phyloP scores from a whole-genome alignment of 2,888 invertebrate species.

The Eupeodes luniger region DNA sequence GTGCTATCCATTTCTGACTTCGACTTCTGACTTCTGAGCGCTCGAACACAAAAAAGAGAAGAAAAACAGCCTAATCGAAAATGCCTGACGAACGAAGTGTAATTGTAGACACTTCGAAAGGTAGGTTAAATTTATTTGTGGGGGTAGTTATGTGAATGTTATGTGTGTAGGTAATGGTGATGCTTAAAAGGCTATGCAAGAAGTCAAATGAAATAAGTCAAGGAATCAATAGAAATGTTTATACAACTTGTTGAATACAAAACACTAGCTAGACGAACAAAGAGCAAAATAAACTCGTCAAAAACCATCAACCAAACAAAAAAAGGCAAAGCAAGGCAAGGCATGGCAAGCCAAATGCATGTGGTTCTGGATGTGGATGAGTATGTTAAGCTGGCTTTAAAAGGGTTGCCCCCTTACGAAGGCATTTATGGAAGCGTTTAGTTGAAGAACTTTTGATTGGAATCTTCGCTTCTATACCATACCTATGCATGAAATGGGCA shows the following conservation, averaged over 20 bases:
- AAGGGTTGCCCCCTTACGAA: neutral
- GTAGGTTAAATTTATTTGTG: conserved; percentile 56
- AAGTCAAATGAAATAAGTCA: conserved; percentile 47
- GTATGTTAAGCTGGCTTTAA: neutral
- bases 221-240: conserved; percentile 63
- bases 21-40: too few species aligned
- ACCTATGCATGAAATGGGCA: neutral
- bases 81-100: conserved; percentile 78
- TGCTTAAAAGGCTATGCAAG: neutral
- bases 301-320: neutral
- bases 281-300: conserved; percentile 1
- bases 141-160: neutral
- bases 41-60: neutral
- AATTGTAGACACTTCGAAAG: conserved; percentile 77
- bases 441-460: conserved; percentile 50
- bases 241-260: conserved; percentile 71
- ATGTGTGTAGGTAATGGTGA: neutral
- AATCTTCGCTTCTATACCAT: neutral
- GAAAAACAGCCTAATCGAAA: conserved; percentile 39
- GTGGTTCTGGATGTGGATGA: conserved; percentile 5
- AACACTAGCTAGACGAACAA: conserved; percentile 19
- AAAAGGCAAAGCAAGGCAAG: neutral
- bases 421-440: conserved; percentile 14
- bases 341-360: neutral
- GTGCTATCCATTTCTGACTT: neutral